phyloP scores from a whole-genome alignment of 2,113 vertebrate genomes.

The Eulemur macaco region DNA sequence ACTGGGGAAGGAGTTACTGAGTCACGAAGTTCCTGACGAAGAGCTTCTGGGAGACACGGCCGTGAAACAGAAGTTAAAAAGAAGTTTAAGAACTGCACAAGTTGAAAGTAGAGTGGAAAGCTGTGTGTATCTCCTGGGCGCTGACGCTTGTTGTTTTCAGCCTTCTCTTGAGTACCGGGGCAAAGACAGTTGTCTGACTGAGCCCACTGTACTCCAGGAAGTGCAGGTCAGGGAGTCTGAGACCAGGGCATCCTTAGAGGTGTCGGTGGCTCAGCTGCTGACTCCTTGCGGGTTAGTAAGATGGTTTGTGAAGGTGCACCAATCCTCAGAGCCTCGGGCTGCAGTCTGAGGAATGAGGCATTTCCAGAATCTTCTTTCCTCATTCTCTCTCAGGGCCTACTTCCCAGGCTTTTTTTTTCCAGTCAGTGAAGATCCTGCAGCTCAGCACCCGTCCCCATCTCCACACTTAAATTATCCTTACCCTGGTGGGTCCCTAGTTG shows the following conservation, averaged over 20 bases:
- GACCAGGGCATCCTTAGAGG: not conserved
- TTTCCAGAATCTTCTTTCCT: not conserved
- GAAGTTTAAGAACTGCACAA: too few relatives aligned
- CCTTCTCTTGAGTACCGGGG: not conserved
- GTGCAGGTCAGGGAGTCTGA: not conserved
- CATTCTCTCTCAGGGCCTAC: not conserved
- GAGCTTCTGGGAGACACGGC: not conserved
- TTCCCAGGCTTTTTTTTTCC: not conserved
- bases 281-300: not conserved
- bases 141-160: not conserved
- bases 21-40: not conserved
- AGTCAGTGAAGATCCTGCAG: not conserved
- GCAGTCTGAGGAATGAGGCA: not conserved
- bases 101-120: not conserved
- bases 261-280: not conserved
- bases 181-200: not conserved
- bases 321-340: not conserved
- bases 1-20: not conserved
- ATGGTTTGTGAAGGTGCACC: not conserved
- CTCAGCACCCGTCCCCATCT: not conserved
- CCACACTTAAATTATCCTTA: not conserved
- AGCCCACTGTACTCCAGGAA: not conserved
- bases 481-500: not conserved
- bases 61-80: not conserved
- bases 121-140: accelerated